Conservation (phyloP, 2,797 vertebrate species). For the Vireo griseus region DNA sequence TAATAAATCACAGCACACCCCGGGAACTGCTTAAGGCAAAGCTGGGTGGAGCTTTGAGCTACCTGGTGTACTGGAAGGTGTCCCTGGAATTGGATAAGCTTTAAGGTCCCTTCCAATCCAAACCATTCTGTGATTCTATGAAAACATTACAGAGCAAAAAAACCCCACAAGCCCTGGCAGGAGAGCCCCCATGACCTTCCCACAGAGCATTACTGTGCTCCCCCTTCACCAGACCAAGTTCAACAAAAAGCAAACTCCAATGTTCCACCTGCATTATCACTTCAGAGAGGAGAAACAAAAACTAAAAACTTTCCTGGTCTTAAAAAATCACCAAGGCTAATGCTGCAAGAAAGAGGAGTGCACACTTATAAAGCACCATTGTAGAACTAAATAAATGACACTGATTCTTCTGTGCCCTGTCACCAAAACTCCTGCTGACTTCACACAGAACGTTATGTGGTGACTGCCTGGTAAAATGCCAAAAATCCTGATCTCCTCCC, state of each 20-base stretch:
- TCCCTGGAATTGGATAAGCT: neutral
- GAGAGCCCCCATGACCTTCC: neutral
- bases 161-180: rapidly evolving
- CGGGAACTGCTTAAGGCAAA: neutral
- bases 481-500: rapidly evolving
- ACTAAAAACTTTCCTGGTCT: neutral
- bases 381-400: neutral
- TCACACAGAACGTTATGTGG: neutral
- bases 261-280: neutral
- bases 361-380: neutral
- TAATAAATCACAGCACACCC: neutral
- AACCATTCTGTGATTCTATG: neutral
- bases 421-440: neutral
- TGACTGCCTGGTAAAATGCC: neutral
- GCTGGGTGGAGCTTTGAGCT: neutral
- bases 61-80: neutral
- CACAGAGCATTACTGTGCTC: rapidly evolving
- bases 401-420: neutral
- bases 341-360: neutral
- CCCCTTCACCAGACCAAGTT: neutral
- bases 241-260: neutral
- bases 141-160: neutral
- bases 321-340: neutral
- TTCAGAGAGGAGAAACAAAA: neutral
- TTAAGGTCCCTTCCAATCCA: neutral